Conservation (phyloP, 2,888 invertebrate species). For the Mimas tiliae region DNA sequence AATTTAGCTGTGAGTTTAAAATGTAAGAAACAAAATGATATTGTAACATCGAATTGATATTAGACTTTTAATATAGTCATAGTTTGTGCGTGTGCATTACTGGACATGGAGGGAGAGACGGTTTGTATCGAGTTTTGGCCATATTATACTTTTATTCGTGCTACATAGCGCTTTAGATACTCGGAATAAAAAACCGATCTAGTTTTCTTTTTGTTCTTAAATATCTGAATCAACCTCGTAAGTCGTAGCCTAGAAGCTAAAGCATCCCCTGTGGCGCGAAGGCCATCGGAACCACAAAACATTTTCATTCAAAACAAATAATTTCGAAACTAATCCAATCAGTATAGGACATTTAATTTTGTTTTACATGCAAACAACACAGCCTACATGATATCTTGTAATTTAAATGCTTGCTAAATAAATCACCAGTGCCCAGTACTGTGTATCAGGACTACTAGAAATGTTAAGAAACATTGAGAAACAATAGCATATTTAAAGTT, state of each 20-base stretch:
- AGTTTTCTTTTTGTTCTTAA: too few relatives aligned
- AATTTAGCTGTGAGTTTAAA: background rate
- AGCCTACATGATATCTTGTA: too few relatives aligned
- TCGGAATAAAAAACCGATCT: background rate
- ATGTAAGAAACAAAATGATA: background rate
- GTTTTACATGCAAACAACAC: too few relatives aligned
- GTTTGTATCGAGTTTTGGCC: background rate
- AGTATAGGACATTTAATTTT: too few relatives aligned
- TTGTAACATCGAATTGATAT: slow-evolving; percentile 1
- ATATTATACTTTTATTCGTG: background rate
- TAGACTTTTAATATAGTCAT: background rate
- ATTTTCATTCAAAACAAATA: too few relatives aligned
- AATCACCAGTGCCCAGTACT: background rate
- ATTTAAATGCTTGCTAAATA: background rate
- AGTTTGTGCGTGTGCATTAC: background rate
- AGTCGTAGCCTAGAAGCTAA: too few relatives aligned
- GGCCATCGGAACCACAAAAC: too few relatives aligned
- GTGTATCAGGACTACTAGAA: background rate
- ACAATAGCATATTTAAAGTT: background rate
- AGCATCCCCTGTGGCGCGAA: too few relatives aligned
- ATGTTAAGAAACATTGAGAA: background rate
- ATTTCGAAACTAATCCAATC: too few relatives aligned
- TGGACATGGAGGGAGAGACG: slow-evolving; percentile 11
- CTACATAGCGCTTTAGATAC: background rate
- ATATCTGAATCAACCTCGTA: too few relatives aligned